phyloP scores from a whole-genome alignment of 2,888 invertebrate species.

The Acanthococcus lagerstroemiae region DNA sequence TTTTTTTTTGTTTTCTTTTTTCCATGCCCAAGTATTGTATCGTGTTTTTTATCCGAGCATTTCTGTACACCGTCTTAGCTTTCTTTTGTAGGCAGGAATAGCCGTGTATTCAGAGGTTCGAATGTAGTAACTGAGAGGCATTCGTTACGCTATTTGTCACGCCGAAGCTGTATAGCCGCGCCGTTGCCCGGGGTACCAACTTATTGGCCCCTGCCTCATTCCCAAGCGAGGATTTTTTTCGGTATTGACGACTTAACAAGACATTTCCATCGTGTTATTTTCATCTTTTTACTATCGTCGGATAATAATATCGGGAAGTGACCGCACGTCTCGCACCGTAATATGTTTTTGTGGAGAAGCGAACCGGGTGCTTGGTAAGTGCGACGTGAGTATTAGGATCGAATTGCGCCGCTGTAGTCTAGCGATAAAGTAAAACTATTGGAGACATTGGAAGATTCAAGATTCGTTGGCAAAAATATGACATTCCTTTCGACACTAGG shows the following conservation, averaged over 20 bases:
- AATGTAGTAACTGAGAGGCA: neutral
- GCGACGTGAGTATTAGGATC: too few species aligned
- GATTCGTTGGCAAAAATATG: too few species aligned
- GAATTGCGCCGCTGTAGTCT: too few species aligned
- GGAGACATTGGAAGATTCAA: too few species aligned
- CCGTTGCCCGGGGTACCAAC: slow-evolving; percentile 13
- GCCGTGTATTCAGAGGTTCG: neutral
- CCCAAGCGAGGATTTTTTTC: slow-evolving; percentile 12
- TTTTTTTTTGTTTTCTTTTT: neutral
- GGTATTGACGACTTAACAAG: slow-evolving; percentile 6
- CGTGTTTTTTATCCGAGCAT: neutral
- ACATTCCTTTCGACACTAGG: too few species aligned
- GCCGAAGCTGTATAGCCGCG: slow-evolving; percentile 13
- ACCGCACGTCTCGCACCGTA: too few species aligned
- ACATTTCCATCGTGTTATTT: neutral
- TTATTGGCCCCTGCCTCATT: slow-evolving; percentile 8
- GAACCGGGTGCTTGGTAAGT: too few species aligned
- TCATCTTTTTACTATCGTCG: too few species aligned
- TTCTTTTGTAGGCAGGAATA: neutral
- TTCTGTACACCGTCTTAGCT: neutral
- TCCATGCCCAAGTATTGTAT: neutral
- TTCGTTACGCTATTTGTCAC: slow-evolving; percentile 22
- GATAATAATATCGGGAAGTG: too few species aligned
- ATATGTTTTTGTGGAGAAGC: too few species aligned
- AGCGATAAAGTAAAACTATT: too few species aligned